Percentiles rank a stretch among this genome's conserved stretches.
phyloP scores from a whole-genome alignment of 2,797 vertebrate species.

The Sus cebifrons region DNA sequence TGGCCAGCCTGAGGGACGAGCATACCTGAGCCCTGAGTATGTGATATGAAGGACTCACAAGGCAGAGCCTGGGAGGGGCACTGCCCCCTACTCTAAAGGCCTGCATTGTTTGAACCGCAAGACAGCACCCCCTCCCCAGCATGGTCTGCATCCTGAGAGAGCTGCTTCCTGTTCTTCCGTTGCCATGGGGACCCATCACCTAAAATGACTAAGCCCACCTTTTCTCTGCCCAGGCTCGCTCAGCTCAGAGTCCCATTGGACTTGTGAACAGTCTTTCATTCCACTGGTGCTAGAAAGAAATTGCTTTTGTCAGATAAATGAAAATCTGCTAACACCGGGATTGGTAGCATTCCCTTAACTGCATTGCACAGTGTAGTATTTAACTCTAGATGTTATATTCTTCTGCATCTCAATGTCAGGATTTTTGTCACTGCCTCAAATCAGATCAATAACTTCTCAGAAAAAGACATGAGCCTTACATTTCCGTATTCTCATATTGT shows the following conservation, averaged over 20 bases:
- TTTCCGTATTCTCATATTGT: background rate
- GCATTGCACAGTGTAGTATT: background rate
- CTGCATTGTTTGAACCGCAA: background rate
- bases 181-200: background rate
- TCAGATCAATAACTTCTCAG: background rate
- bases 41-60: accelerated
- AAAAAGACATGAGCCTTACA: background rate
- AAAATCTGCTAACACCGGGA: slow-evolving; percentile 17
- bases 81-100: no score
- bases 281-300: background rate
- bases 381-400: slow-evolving; percentile 19
- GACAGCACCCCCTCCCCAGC: background rate
- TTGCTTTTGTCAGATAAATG: slow-evolving; percentile 5
- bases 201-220: background rate
- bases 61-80: accelerated
- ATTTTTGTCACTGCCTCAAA: background rate
- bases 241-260: background rate
- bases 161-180: background rate
- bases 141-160: background rate
- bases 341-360: background rate
- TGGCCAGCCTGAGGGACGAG: background rate
- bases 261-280: background rate
- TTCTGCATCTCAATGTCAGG: slow-evolving; percentile 27
- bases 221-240: background rate
- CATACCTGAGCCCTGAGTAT: background rate